Evolutionary conservation across 2,797 vertebrate species (phyloP).

Genomic region (Dryobates pubescens): DNA sequence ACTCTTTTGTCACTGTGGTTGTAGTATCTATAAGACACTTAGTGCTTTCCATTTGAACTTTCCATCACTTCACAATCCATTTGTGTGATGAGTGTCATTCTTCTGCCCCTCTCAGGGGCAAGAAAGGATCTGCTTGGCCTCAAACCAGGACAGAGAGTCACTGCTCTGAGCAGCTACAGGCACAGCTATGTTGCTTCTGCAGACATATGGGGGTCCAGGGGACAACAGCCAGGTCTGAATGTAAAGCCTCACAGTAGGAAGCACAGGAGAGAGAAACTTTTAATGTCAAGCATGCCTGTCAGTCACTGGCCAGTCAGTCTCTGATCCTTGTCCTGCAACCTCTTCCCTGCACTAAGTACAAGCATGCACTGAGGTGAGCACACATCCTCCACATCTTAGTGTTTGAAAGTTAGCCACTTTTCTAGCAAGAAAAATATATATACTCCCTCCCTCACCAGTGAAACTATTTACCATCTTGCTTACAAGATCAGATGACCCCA

Average conservation of each 20-base stretch:
- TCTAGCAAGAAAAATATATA: not conserved
- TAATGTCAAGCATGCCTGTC: not conserved
- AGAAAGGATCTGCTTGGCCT: too few species aligned
- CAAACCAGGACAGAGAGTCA: not conserved
- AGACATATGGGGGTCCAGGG: accelerated
- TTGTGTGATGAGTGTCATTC: too few species aligned
- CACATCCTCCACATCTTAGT: accelerated
- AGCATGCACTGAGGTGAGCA: not conserved
- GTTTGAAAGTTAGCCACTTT: not conserved
- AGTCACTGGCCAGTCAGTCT: not conserved
- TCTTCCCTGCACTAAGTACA: not conserved
- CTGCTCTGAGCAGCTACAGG: not conserved
- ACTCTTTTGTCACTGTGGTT: too few species aligned
- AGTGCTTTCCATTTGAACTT: too few species aligned
- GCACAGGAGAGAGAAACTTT: not conserved
- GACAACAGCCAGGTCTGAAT: not conserved
- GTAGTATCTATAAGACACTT: too few species aligned
- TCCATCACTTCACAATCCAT: too few species aligned
- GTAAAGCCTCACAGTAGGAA: not conserved
- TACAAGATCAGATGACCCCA: not conserved
- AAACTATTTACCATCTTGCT: not conserved
- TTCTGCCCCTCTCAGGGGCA: too few species aligned
- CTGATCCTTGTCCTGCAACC: not conserved
- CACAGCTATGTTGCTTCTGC: not conserved
- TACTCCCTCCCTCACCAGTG: not conserved